These are phyloP conservation scores for Hypocryptadius cinnamomeus DNA, from an alignment of 2,113 vertebrate genomes.

Conservation along the genomic window DNA sequence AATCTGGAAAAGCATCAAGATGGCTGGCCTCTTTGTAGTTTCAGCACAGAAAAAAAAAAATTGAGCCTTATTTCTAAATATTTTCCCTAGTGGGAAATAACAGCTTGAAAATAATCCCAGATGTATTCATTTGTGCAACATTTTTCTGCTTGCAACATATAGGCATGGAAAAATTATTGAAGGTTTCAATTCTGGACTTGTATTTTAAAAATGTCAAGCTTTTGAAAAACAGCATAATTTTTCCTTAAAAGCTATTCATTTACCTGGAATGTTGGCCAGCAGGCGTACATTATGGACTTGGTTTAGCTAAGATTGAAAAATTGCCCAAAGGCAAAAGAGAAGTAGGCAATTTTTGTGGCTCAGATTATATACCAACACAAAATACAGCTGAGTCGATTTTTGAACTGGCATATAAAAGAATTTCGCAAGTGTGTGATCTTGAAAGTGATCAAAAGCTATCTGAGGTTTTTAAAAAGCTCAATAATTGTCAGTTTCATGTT, in stretches of 20 bases:
- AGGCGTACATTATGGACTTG: constrained; percentile 72
- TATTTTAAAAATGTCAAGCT: constrained; percentile 75
- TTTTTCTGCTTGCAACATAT: constrained; percentile 74
- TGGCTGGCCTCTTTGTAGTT: constrained; percentile 79
- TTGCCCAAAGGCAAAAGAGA: constrained; percentile 63
- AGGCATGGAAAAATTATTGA: constrained; percentile 77
- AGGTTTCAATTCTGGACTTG: constrained; percentile 74
- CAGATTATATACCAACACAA: constrained; percentile 57
- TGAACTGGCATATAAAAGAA: constrained; percentile 12
- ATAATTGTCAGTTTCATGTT: background rate
- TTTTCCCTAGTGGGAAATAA: constrained; percentile 81
- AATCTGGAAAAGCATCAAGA: constrained; percentile 77
- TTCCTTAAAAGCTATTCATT: constrained; percentile 78
- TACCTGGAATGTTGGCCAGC: constrained; percentile 78
- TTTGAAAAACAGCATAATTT: constrained; percentile 78
- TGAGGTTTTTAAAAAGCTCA: background rate
- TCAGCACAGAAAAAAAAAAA: constrained; percentile 63
- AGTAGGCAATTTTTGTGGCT: constrained; percentile 66
- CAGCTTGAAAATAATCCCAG: constrained; percentile 82
- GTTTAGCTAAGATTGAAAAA: constrained; percentile 76
- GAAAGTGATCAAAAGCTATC: constrained; percentile 6
- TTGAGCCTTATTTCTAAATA: constrained; percentile 74
- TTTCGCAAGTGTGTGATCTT: constrained; percentile 11
- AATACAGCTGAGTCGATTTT: constrained; percentile 42
- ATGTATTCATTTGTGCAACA: constrained; percentile 79